A percentile compares a stretch with the other conserved stretches of the same genome.
Conservation (phyloP, 92 coral and sea anemone genomes). For the Meandrina meandrites region DNA sequence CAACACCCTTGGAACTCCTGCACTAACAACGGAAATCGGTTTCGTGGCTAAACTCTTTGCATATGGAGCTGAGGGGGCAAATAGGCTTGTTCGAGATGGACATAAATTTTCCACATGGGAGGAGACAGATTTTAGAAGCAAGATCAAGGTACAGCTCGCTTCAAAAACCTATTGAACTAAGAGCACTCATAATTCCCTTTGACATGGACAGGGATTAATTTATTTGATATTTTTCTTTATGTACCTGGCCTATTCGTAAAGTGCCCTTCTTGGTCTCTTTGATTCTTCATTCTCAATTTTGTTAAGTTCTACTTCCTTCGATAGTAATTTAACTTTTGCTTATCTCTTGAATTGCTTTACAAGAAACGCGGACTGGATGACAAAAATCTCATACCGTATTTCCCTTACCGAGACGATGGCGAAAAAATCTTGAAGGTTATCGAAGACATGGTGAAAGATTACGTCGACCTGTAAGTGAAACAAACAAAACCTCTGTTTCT, state of each 20-base stretch:
- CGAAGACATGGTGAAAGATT: conserved; percentile 60
- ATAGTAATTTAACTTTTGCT: neutral
- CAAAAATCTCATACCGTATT: conserved; percentile 57
- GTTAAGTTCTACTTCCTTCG: no score
- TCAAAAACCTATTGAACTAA: no score
- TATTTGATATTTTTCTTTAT: neutral
- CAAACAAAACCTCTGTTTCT: neutral
- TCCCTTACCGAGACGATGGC: conserved; percentile 89
- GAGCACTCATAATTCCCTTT: no score
- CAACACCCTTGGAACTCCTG: conserved; percentile 51
- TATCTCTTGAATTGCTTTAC: neutral
- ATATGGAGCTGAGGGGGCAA: conserved; percentile 50
- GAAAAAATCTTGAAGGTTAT: conserved; percentile 51
- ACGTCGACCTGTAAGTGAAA: conserved; percentile 68
- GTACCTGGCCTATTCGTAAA: no score
- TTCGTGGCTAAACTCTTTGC: conserved; percentile 47
- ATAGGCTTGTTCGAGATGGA: conserved; percentile 34
- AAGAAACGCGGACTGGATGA: conserved; percentile 81
- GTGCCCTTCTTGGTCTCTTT: no score
- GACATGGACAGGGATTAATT: neutral
- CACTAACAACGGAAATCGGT: neutral
- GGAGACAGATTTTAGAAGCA: conserved; percentile 52
- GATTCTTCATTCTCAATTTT: no score
- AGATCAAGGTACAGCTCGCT: conserved; percentile 42
- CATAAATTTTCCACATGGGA: conserved; percentile 43